These are phyloP conservation scores for Drymonia ruficornis DNA, from an alignment of 2,888 invertebrate genomes.

Conservation along the genomic window DNA sequence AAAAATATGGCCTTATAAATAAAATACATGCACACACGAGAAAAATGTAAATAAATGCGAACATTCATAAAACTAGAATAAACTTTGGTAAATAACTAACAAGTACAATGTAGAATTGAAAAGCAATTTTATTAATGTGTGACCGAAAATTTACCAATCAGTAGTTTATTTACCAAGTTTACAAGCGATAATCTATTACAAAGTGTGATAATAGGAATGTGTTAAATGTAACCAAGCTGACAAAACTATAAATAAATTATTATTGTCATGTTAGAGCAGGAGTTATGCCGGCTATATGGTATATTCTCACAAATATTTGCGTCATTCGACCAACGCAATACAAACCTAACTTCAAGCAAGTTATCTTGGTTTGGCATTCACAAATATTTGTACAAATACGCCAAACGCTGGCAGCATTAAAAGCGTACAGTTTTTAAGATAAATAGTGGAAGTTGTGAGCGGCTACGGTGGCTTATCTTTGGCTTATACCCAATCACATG, in stretches of 20 bases:
- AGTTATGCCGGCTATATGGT: conserved; percentile 8
- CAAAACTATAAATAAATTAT: not conserved
- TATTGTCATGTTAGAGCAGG: conserved; percentile 30
- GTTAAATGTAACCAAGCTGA: not conserved
- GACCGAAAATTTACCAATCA: conserved; percentile 11
- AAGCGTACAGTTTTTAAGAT: not conserved
- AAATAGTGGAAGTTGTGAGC: not conserved
- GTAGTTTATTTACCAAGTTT: conserved; percentile 35
- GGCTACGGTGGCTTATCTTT: conserved; percentile 26
- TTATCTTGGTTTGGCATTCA: too few species aligned
- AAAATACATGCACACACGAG: conserved; percentile 30
- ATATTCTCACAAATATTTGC: too few species aligned
- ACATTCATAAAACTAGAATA: conserved; percentile 28
- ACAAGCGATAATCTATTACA: not conserved
- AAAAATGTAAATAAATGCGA: conserved; percentile 43
- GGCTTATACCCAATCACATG: conserved; percentile 20
- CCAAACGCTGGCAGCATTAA: too few species aligned
- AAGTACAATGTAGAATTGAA: conserved; percentile 13
- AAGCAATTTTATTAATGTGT: conserved; percentile 7
- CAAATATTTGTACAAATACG: too few species aligned
- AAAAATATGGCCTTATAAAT: conserved; percentile 34
- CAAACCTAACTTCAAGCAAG: too few species aligned
- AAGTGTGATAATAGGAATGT: conserved; percentile 20
- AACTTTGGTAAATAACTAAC: conserved; percentile 45
- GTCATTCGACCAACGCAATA: too few species aligned